phyloP scores from a whole-genome alignment of 1,140 invertebrate genomes.

The Pseudomyrmex gracilis region DNA sequence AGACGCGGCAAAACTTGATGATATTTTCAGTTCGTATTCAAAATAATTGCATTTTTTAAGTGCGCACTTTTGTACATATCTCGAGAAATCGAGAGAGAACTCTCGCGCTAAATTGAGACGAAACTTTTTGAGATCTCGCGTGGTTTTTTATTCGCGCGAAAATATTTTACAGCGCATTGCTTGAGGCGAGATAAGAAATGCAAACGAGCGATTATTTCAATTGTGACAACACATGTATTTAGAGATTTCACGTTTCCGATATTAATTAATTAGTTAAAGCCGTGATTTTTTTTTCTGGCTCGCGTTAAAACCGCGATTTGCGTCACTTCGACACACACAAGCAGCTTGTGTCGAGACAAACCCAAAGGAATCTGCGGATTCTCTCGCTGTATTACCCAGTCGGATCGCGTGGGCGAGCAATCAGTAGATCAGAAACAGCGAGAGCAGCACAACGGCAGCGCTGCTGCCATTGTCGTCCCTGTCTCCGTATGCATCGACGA shows the following conservation, averaged over 20 bases:
- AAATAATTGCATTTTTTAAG: conserved; percentile 12
- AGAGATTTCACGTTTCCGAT: too few relatives aligned
- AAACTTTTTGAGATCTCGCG: not conserved
- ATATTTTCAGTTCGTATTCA: not conserved
- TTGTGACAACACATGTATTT: too few relatives aligned
- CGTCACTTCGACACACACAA: not conserved
- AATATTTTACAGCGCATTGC: not conserved
- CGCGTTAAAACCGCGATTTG: too few relatives aligned
- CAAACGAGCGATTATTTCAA: too few relatives aligned
- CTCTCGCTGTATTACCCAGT: conserved; percentile 37
- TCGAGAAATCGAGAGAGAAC: not conserved
- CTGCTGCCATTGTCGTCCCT: conserved; percentile 42
- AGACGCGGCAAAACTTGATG: conserved; percentile 7
- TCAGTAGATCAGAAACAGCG: conserved; percentile 47
- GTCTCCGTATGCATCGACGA: conserved; percentile 22
- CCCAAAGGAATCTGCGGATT: conserved; percentile 2
- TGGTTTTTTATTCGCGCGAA: not conserved
- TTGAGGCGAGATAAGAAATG: too few relatives aligned
- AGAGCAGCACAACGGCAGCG: not conserved
- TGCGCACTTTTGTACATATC: not conserved
- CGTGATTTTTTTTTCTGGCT: not conserved
- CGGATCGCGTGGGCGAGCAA: conserved; percentile 35
- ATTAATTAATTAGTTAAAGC: too few relatives aligned
- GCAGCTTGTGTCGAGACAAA: not conserved
- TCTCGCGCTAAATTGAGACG: not conserved